A percentile compares a stretch with the other conserved stretches of the same genome.
Evolutionary conservation across 2,888 invertebrate genomes (phyloP).

Genomic region (Cactoblastis cactorum): DNA sequence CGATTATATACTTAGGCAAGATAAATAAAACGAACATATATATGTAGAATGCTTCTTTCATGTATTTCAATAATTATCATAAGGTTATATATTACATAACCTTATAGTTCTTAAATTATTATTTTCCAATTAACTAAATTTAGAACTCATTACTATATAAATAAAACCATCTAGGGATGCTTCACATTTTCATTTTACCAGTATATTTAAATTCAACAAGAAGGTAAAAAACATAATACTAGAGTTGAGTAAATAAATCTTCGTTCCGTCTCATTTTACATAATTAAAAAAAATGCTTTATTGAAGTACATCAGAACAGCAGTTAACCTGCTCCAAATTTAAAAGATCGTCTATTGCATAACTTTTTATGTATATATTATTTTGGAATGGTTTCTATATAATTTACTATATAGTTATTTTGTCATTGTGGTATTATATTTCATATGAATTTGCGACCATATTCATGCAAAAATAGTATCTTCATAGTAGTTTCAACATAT

Average conservation of each 20-base stretch:
- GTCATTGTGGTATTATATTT: background rate
- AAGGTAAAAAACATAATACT: too few relatives aligned
- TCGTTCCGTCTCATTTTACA: too few relatives aligned
- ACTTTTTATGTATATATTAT: too few relatives aligned
- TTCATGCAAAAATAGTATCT: constrained; percentile 9
- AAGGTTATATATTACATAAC: constrained; percentile 25
- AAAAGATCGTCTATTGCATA: too few relatives aligned
- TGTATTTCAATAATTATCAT: constrained; percentile 29
- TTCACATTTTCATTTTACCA: constrained; percentile 1
- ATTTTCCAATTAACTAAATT: constrained; percentile 23
- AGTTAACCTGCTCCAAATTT: too few relatives aligned
- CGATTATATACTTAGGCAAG: too few relatives aligned
- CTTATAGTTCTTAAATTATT: constrained; percentile 20
- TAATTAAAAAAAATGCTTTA: too few relatives aligned
- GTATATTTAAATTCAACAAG: too few relatives aligned
- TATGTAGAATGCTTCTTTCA: constrained; percentile 21
- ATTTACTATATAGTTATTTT: too few relatives aligned
- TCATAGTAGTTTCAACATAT: background rate
- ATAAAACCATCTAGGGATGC: constrained; percentile 1
- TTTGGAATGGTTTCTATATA: too few relatives aligned
- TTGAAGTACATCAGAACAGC: too few relatives aligned
- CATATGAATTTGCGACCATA: background rate
- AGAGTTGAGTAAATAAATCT: too few relatives aligned
- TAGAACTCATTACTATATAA: constrained; percentile 14
- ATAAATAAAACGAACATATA: constrained; percentile 8